phyloP scores from a whole-genome alignment of 2,797 vertebrate genomes.

The Apodemus agrarius region DNA sequence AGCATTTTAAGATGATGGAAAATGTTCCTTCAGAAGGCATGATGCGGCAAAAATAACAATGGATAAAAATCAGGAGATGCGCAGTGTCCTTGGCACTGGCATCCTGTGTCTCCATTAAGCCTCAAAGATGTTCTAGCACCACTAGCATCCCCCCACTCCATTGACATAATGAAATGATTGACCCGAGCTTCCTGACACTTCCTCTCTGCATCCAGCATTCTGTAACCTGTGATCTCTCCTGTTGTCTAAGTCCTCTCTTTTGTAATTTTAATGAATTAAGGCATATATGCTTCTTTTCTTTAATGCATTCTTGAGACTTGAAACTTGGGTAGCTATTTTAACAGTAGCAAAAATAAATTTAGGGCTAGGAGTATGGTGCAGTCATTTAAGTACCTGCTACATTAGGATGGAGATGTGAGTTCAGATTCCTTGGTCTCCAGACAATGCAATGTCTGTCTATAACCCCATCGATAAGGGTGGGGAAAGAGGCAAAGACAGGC shows the following conservation, averaged over 20 bases:
- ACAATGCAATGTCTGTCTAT: background rate
- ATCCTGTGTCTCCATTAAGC: background rate
- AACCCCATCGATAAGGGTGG: no score
- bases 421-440: no score
- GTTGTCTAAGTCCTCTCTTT: constrained; percentile 1
- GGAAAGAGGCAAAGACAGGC: background rate
- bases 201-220: background rate
- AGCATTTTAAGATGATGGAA: constrained; percentile 57
- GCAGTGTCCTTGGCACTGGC: background rate
- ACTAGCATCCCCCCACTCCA: background rate
- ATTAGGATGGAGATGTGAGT: background rate
- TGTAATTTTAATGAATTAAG: constrained; percentile 26
- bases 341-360: constrained; percentile 71
- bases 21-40: constrained; percentile 10
- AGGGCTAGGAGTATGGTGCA: constrained; percentile 1
- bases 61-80: background rate
- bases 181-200: background rate
- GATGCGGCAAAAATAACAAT: background rate
- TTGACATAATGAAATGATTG: constrained; percentile 40
- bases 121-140: background rate
- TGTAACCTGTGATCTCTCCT: background rate
- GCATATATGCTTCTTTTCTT: constrained; percentile 24
- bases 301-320: background rate
- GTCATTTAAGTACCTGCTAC: background rate
- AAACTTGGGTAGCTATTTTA: constrained; percentile 62